Evolutionary conservation across 2,113 vertebrate genomes (phyloP), one percentile per base, ranked within the genome.

Genomic region (Trogon melanurus): DNA sequence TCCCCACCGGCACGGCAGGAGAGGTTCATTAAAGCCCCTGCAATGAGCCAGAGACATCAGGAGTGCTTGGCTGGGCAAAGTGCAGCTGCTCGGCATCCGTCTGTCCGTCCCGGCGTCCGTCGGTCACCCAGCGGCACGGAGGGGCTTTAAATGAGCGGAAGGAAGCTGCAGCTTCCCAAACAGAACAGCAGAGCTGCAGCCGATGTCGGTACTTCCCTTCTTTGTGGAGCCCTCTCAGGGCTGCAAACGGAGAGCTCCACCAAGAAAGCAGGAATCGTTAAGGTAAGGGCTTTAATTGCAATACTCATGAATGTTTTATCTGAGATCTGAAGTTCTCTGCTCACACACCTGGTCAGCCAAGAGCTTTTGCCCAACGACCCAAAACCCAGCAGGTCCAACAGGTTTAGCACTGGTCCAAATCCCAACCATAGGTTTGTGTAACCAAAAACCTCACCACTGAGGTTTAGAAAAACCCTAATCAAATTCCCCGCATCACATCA

Each of bases 151-250:
- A 84, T 4, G 57, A 75, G 27, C 1, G 80, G 93, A 95, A 96
- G 95, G 95, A 95, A 97, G 47, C 88, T 44, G 72, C 58, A 21
- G 61, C 83, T 93, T 95, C 94, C 89, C 47, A 36, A 30, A 85
- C n/a, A 57, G 71, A 80, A n/a, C 7, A 2, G 67, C 2, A 1
- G 66, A 41, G 13, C 70, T 60, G 88, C 82, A 12, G 29, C 66
- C 1, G 38, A 57, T 44, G 87, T 61, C 93, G 79, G 45, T 7
- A 38, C 51, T 96, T 96, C 94, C 94, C 94, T 58, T 50, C 89
- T 94, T 76, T 96, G 91, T 89, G 80, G 56, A 91, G 70, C 69
- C 48, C 45, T 26, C 21, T 3, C 1, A 2, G 47, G 19, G 23
- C 79, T 65, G 61, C 25, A n/a, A 14, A 19, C 3, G 0, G 1